phyloP scores from a whole-genome alignment of 2,113 vertebrate species.

The Gavialis gangeticus region DNA sequence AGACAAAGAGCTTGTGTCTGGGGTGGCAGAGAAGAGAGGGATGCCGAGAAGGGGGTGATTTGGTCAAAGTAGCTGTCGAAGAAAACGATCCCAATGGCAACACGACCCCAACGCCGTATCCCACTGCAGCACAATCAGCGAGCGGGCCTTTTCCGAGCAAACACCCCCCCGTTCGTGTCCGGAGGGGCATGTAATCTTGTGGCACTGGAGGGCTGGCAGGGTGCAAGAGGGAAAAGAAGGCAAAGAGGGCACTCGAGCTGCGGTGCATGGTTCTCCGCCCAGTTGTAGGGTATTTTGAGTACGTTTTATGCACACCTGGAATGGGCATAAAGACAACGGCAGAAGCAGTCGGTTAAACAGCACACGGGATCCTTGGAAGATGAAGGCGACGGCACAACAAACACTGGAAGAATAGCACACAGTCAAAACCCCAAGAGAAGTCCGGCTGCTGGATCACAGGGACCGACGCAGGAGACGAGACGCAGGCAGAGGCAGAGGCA shows the following conservation, averaged over 20 bases:
- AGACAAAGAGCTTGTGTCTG: too few species aligned
- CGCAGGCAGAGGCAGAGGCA: fast-evolving
- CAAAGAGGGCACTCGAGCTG: neutral
- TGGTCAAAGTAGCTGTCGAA: too few species aligned
- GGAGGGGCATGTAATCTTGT: neutral
- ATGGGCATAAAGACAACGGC: neutral
- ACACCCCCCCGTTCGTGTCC: neutral
- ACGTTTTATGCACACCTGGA: neutral
- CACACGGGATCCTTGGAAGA: neutral
- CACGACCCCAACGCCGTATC: neutral
- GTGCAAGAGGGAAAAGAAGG: neutral
- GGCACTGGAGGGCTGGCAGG: neutral
- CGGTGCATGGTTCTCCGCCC: neutral
- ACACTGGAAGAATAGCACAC: fast-evolving
- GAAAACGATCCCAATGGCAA: too few species aligned
- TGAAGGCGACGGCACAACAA: neutral
- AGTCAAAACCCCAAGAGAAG: neutral
- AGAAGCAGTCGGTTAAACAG: neutral
- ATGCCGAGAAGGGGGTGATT: too few species aligned
- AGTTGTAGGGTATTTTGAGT: neutral
- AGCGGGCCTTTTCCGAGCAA: neutral
- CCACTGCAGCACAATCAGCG: neutral
- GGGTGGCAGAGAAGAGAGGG: too few species aligned
- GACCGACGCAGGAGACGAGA: neutral
- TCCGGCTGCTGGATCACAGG: neutral